Percentiles rank a stretch among this genome's conserved stretches.
These are phyloP conservation scores for Carollia perspicillata DNA, from an alignment of 2,113 vertebrate species.

Conservation along the genomic window DNA sequence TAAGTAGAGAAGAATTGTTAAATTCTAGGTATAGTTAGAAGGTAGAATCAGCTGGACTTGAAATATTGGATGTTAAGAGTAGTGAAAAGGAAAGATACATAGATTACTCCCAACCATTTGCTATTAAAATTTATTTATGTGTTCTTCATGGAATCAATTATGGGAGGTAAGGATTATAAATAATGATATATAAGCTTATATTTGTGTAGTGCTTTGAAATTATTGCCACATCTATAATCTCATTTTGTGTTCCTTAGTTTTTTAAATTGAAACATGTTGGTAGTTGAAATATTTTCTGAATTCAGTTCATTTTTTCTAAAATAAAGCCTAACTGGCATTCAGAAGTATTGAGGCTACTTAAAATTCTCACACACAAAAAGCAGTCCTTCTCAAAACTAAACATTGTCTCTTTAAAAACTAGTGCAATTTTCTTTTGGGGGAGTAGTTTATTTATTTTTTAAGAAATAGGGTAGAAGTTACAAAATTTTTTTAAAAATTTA, in stretches of 20 bases:
- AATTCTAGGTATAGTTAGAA: background rate
- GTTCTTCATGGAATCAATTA: background rate
- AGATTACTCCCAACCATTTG: background rate
- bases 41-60: background rate
- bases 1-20: background rate
- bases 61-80: background rate
- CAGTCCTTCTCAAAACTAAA: background rate
- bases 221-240: background rate
- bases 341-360: conserved; percentile 11
- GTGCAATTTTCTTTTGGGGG: background rate
- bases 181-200: background rate
- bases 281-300: conserved; percentile 47
- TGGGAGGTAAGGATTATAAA: background rate
- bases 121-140: background rate
- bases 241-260: background rate
- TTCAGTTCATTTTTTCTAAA: conserved; percentile 26
- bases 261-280: conserved; percentile 7
- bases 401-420: background rate
- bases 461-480: background rate
- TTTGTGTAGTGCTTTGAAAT: conserved; percentile 39
- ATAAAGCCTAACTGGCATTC: background rate
- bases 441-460: background rate
- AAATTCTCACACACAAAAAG: background rate
- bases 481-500: background rate
- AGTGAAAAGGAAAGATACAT: background rate